These are phyloP conservation scores for Taenioides sp. DNA, from an alignment of 2,797 vertebrate species.

Conservation along the genomic window DNA sequence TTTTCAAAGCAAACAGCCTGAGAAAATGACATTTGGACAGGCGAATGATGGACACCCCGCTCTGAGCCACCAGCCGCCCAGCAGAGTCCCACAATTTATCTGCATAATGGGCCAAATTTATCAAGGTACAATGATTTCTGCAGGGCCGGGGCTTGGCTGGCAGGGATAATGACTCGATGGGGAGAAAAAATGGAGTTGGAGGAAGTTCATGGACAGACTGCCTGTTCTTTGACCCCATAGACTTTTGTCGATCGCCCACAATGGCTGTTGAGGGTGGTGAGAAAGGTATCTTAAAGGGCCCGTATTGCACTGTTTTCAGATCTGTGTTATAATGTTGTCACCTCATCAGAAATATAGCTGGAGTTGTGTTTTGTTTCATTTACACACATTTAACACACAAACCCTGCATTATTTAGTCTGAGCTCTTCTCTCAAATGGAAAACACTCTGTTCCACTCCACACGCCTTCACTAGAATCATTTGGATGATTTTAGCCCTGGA, in stretches of 20 bases:
- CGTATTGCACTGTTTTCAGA: too few species aligned
- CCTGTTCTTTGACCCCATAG: constrained; percentile 28
- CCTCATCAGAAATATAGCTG: too few species aligned
- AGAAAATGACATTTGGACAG: constrained; percentile 55
- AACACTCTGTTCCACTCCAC: too few species aligned
- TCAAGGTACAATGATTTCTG: constrained; percentile 65
- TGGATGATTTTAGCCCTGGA: too few species aligned
- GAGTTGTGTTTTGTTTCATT: too few species aligned
- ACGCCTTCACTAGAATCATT: too few species aligned
- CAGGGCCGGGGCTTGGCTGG: constrained; percentile 51
- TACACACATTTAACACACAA: too few species aligned
- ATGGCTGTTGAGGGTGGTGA: neutral
- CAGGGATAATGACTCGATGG: constrained; percentile 64
- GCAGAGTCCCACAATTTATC: constrained; percentile 65
- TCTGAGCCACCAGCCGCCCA: constrained; percentile 36
- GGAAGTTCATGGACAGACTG: constrained; percentile 29
- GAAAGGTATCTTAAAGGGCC: constrained; percentile 9
- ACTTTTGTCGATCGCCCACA: constrained; percentile 16
- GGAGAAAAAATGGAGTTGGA: constrained; percentile 45
- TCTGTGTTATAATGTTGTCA: too few species aligned
- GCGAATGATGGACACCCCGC: constrained; percentile 57
- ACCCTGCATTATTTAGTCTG: too few species aligned
- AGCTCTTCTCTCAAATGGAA: too few species aligned
- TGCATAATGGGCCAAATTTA: constrained; percentile 70
- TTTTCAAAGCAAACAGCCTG: constrained; percentile 38